Conservation (phyloP, 2,113 vertebrate genomes). For the Ciconia maguari region DNA sequence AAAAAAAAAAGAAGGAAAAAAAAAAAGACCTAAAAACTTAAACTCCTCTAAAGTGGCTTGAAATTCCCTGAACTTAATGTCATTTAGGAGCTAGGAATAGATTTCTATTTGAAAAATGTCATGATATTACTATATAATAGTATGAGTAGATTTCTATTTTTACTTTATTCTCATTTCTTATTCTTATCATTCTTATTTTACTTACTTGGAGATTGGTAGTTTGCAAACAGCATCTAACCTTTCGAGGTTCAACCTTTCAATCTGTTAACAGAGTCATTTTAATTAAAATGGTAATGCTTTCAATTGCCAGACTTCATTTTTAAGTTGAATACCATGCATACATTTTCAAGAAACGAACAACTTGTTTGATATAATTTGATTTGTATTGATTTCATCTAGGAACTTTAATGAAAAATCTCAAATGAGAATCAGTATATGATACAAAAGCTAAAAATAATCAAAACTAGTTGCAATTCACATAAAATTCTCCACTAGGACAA, state of each 20-base stretch:
- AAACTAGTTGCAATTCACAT: neutral
- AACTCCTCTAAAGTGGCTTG: neutral
- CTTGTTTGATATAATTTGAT: neutral
- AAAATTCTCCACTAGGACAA: neutral
- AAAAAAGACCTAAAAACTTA: neutral
- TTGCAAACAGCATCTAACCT: neutral
- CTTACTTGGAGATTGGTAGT: neutral
- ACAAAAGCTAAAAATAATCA: neutral
- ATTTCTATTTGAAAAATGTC: neutral
- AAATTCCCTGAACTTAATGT: neutral
- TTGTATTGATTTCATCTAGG: neutral
- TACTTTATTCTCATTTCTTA: neutral
- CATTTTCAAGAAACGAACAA: neutral
- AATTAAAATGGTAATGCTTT: slow-evolving; percentile 26
- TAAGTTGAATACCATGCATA: neutral
- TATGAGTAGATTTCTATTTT: neutral
- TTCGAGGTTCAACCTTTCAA: neutral
- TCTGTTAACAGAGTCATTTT: neutral
- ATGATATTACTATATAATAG: neutral
- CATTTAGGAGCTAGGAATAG: neutral
- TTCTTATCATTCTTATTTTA: neutral
- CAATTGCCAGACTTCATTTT: neutral
- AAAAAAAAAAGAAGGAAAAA: neutral
- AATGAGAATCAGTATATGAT: neutral
- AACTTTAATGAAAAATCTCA: neutral